phyloP scores from a whole-genome alignment of 2,113 vertebrate genomes.

The Dryoscopus gambensis region DNA sequence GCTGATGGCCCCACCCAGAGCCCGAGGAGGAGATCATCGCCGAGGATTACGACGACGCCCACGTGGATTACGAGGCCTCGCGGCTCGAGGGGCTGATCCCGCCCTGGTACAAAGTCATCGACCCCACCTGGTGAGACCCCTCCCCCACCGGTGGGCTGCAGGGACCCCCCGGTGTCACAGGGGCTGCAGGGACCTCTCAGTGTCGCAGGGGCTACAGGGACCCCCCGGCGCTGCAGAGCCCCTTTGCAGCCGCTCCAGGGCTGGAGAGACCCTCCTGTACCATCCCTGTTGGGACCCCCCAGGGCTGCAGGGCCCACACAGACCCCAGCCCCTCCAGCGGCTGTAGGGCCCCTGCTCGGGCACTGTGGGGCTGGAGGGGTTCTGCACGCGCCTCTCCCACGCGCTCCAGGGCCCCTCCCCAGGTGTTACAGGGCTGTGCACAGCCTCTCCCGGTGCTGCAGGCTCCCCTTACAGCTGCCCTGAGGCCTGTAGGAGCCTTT shows the following conservation, averaged over 20 bases:
- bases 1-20: neutral
- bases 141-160: too few species aligned
- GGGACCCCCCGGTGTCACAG: too few species aligned
- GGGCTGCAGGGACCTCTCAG: neutral
- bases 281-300: neutral
- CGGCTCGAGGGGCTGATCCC: neutral
- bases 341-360: neutral
- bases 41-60: neutral
- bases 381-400: neutral
- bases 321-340: accelerated
- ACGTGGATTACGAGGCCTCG: neutral
- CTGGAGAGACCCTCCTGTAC: too few species aligned
- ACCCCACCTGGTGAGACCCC: neutral
- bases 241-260: neutral
- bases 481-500: too few species aligned
- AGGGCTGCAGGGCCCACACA: neutral
- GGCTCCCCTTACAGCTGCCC: neutral
- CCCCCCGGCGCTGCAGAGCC: too few species aligned
- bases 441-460: accelerated
- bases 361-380: neutral
- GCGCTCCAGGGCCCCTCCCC: accelerated
- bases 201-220: too few species aligned
- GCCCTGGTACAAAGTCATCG: neutral
- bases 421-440: neutral
- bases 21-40: neutral